These are phyloP conservation scores for Scrobipalpa costella DNA, from an alignment of 2,888 invertebrate genomes.

Conservation along the genomic window DNA sequence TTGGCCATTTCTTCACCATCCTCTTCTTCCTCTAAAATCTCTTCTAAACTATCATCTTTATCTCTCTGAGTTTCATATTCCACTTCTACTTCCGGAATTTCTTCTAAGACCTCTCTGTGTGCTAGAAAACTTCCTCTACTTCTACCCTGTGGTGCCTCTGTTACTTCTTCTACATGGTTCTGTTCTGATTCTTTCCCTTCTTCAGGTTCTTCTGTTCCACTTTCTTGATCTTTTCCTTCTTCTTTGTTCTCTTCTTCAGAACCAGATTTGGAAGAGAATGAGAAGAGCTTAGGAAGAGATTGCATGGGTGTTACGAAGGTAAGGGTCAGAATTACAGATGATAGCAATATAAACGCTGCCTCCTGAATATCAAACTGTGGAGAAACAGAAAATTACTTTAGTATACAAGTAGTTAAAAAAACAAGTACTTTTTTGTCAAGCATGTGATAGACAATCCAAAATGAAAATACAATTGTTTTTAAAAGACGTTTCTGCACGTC, in stretches of 20 bases:
- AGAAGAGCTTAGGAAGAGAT: slow-evolving; percentile 60
- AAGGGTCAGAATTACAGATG: slow-evolving; percentile 80
- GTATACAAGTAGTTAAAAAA: too few relatives aligned
- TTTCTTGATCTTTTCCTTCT: slow-evolving; percentile 33
- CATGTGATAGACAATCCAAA: too few relatives aligned
- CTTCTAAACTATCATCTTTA: slow-evolving; percentile 60
- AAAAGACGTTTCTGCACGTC: too few relatives aligned
- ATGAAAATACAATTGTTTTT: too few relatives aligned
- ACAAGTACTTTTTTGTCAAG: too few relatives aligned
- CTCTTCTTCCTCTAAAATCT: slow-evolving; percentile 71
- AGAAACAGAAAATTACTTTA: slow-evolving; percentile 33
- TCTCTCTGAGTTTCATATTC: slow-evolving; percentile 70
- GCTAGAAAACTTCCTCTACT: slow-evolving; percentile 59
- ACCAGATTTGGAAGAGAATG: slow-evolving; percentile 43
- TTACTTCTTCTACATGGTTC: slow-evolving; percentile 29
- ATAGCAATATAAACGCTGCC: slow-evolving; percentile 72
- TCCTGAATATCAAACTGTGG: slow-evolving; percentile 81
- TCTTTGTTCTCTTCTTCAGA: slow-evolving; percentile 34
- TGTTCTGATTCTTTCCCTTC: slow-evolving; percentile 36
- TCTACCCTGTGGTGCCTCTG: slow-evolving; percentile 47
- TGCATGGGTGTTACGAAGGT: slow-evolving; percentile 86
- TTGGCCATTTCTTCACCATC: slow-evolving; percentile 51
- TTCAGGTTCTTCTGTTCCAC: slow-evolving; percentile 36
- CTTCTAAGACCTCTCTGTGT: slow-evolving; percentile 71
- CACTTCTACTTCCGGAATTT: slow-evolving; percentile 70